These are phyloP conservation scores for Anabas testudineus DNA, from an alignment of 2,797 vertebrate genomes.

Conservation along the genomic window DNA sequence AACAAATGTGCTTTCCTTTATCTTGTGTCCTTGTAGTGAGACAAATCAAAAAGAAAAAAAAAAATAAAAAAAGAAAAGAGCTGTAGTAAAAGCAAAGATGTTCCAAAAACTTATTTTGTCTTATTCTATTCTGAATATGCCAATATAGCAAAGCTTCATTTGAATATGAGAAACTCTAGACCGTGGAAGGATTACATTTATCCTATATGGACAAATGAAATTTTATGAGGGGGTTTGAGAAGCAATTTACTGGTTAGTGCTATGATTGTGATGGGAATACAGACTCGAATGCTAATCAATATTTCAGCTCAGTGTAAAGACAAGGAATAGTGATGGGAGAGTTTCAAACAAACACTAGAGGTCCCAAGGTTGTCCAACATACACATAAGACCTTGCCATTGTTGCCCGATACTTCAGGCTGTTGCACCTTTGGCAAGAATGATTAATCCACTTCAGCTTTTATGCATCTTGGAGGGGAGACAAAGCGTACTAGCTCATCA, in stretches of 20 bases:
- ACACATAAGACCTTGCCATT: slow-evolving; percentile 17
- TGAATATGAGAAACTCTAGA: background rate
- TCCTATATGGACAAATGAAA: slow-evolving; percentile 10
- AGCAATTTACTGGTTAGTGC: slow-evolving; percentile 24
- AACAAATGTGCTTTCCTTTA: slow-evolving; percentile 39
- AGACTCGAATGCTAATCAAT: slow-evolving; percentile 64
- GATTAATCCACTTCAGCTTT: slow-evolving; percentile 72
- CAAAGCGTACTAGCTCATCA: slow-evolving; percentile 56
- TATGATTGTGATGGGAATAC: slow-evolving; percentile 55
- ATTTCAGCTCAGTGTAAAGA: slow-evolving; percentile 61
- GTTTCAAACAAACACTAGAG: slow-evolving; percentile 57
- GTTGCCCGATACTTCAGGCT: slow-evolving; percentile 32
- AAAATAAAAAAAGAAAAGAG: background rate
- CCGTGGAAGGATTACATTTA: background rate
- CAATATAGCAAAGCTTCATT: too few species aligned
- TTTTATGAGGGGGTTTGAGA: slow-evolving; percentile 37
- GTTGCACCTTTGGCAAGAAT: slow-evolving; percentile 73
- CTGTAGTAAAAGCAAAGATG: background rate
- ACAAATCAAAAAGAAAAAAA: slow-evolving; percentile 16
- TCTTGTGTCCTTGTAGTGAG: slow-evolving; percentile 44
- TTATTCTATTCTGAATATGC: background rate
- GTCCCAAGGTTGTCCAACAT: slow-evolving; percentile 39
- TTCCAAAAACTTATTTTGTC: background rate
- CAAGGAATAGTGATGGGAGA: slow-evolving; percentile 35
- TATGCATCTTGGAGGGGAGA: slow-evolving; percentile 63